Base-by-base conservation (phyloP, 2,888 invertebrate genomes). In the Stenchaetothrips biformis region DNA sequence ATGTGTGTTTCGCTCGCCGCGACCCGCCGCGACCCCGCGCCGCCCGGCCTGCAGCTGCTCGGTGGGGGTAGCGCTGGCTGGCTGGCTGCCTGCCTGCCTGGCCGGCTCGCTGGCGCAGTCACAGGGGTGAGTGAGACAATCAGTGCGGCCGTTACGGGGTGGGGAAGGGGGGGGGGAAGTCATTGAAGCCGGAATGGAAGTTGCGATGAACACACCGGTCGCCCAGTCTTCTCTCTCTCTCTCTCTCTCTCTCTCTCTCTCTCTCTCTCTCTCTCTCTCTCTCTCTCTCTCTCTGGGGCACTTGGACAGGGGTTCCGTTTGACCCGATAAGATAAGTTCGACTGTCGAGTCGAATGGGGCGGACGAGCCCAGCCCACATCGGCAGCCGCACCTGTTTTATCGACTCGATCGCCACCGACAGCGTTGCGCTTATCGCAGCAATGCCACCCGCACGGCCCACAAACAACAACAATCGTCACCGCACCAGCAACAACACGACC, bases 211-310 rank as follows among this genome's bases (percentile, higher is more conserved):
- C 67, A 21, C 67, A 9, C 67, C 21, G 21, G n/a, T 67, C 67
- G 21, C 21, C 67, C 53, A 53, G 53, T 18, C 53, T 53, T 11
- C 53, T 1, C 53, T 53, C 53, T 11, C 53, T 11, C 13, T 4
- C 37, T 4, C 37, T 37, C 37, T 4, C 37, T 37, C 37, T 37
- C 37, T n/a, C n/a, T 49, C 49, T 49, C 49, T 49, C 8, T 49
- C 49, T 49, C 49, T 62, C 62, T n/a, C 62, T 62, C 62, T 18
- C n/a, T 62, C n/a, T n/a, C n/a, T n/a, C 62, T n/a, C 62, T n/a
- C 62, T 21, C 67, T 9, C 21, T 21, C 21, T 9, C 67, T 21
- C 67, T 21, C 67, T 9, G 21, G 8, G n/a, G n/a, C n/a, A n/a
- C n/a, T n/a, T n/a, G n/a, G n/a, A n/a, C n/a, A n/a, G n/a, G n/a